phyloP scores from a whole-genome alignment of 2,888 invertebrate genomes.

The Odontothrips loti region DNA sequence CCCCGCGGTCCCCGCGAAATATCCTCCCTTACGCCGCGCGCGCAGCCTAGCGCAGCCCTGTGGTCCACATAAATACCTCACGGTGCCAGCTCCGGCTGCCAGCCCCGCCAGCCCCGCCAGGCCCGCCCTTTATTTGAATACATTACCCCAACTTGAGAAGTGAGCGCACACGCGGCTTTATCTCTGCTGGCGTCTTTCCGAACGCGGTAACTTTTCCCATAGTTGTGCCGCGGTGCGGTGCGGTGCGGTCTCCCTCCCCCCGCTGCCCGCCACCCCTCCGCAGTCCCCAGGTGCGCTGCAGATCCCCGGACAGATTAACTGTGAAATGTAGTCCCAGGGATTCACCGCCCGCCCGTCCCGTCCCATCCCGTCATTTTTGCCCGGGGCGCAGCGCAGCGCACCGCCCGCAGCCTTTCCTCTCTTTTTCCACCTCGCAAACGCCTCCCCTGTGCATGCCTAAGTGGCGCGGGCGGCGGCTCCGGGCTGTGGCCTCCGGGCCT shows the following conservation, averaged over 20 bases:
- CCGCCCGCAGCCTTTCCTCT: neutral
- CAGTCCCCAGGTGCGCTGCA: conserved; percentile 11
- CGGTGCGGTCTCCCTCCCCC: neutral
- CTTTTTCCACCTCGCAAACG: neutral
- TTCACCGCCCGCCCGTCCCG: neutral
- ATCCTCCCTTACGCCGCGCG: neutral
- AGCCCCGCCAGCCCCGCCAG: too few relatives aligned
- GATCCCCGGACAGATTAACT: conserved; percentile 26
- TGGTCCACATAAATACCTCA: neutral
- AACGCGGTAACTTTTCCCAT: conserved; percentile 26
- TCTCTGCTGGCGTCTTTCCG: conserved; percentile 22
- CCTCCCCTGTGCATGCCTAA: neutral
- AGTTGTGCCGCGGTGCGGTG: neutral
- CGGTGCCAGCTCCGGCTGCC: neutral
- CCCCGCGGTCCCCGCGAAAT: neutral
- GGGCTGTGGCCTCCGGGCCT: too few relatives aligned
- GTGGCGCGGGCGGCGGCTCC: neutral
- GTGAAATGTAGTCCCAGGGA: conserved; percentile 21
- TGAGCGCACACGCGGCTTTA: neutral
- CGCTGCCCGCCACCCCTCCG: neutral
- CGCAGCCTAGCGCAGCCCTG: neutral
- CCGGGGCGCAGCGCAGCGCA: neutral
- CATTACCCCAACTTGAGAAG: neutral
- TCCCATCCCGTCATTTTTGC: conserved; percentile 18
- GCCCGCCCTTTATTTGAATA: conserved; percentile 11